A percentile compares a stretch with the other conserved stretches of the same genome.
Evolutionary conservation across 2,113 vertebrate genomes (phyloP).

Genomic region (Trematomus loennbergii): DNA sequence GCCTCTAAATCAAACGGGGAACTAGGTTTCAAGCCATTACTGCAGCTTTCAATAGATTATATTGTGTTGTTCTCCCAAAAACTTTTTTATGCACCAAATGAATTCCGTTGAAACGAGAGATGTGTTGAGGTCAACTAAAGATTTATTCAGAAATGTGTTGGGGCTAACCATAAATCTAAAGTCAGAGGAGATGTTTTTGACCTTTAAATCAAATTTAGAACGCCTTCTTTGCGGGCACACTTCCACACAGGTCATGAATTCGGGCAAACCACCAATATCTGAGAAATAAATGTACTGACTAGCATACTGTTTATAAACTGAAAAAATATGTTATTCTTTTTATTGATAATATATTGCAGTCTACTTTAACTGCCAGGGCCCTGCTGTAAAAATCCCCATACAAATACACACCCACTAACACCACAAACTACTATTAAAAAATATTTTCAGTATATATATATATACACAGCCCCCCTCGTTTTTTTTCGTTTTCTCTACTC

Average conservation of each 20-base stretch:
- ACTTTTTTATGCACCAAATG: not conserved
- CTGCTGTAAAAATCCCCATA: conserved; percentile 1
- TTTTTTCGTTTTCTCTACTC: too few relatives aligned
- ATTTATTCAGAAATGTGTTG: not conserved
- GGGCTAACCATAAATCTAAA: not conserved
- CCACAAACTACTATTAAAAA: not conserved
- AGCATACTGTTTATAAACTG: not conserved
- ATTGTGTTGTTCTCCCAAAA: not conserved
- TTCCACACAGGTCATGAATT: not conserved
- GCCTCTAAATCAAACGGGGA: conserved; percentile 30
- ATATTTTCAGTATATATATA: too few relatives aligned
- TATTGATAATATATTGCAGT: not conserved
- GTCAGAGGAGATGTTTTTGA: not conserved
- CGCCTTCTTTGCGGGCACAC: not conserved
- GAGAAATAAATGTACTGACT: not conserved
- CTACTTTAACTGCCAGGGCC: not conserved
- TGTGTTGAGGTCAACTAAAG: not conserved
- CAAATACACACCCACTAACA: not conserved
- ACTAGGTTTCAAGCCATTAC: not conserved
- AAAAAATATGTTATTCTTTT: not conserved
- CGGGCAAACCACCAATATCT: not conserved
- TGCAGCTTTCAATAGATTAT: not conserved
- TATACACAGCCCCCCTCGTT: too few relatives aligned
- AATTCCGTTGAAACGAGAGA: conserved; percentile 3
- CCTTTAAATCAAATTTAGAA: not conserved